Base-by-base conservation (phyloP, 2,113 vertebrate species). In the Anarrhichthys ocellatus region DNA sequence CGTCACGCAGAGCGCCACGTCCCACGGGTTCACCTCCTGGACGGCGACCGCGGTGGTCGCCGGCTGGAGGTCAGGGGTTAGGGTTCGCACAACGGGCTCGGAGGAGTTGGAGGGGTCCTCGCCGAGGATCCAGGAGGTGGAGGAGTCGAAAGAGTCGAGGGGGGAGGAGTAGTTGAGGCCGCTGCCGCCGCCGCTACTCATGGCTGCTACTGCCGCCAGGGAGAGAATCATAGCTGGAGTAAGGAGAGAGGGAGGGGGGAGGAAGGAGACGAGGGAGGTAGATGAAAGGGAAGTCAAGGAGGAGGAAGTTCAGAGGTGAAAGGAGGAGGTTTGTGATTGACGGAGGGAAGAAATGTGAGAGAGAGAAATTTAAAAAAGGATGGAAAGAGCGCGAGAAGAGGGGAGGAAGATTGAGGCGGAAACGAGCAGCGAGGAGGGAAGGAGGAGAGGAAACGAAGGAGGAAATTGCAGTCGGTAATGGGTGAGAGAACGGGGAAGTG, bases 1-100 rank as follows among this genome's bases (percentile, higher is more conserved):
- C 0, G 97, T 96, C 24, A 97, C 96, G 67, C 97, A 97, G 17
- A 98, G 93, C 0, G 96, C 96, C 58, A 98, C 92, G 90, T 97
- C 97, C 97, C 97, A 97, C 0, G 97, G 96, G 91, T 92, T 97
- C 46, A 97, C 96, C 24, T 91, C 93, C 81, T 83, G 88, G 1
- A 81, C 34, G 0, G 59, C 68, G 0, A 83, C 44, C 0, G 80
- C 64, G 1, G 84, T 71, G 22, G 86, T 65, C 2, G 83, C 71
- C 0, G 90, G 93, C 63, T 80, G 80, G 74, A 93, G 79, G 85
- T 93, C 91, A 17, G 90, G 89, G 67, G 84, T 91, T 68, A 92
- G 68, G 48, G 92, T 91, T 42, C 82, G 84, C 72, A 82, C 59
- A 0, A 76, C 66, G 0, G 95, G 90, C 68, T 95, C 93, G 0